Conservation (phyloP, 37 sponge, comb jelly and placozoan genomes). For the Axinella damicornis region DNA sequence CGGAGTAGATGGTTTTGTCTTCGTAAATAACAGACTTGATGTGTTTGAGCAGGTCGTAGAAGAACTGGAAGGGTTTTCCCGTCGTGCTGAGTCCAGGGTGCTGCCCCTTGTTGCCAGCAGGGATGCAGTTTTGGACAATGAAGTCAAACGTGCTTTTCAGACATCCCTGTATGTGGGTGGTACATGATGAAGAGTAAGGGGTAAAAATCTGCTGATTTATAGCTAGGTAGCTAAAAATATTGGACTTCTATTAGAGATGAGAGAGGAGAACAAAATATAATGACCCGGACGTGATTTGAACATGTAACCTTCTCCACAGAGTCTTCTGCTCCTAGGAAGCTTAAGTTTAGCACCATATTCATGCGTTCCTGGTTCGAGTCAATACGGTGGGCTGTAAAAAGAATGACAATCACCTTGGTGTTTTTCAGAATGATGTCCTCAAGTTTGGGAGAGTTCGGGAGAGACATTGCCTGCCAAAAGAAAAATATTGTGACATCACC, state of each 20-base stretch:
- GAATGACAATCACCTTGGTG: constrained; percentile 80
- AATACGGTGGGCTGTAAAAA: too few relatives aligned
- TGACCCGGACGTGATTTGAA: constrained; percentile 89
- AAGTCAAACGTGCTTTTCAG: constrained; percentile 77
- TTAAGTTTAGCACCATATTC: too few relatives aligned
- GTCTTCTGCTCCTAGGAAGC: too few relatives aligned
- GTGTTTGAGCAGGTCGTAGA: constrained; percentile 48
- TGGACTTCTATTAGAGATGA: too few relatives aligned
- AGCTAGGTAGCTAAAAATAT: too few relatives aligned
- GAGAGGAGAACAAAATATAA: constrained; percentile 29
- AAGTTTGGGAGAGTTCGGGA: constrained; percentile 22
- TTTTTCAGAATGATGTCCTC: constrained; percentile 47
- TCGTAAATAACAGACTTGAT: constrained; percentile 61
- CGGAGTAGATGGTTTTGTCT: constrained; percentile 63
- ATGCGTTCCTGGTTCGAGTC: too few relatives aligned
- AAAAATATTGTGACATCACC: too few relatives aligned
- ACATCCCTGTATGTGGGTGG: constrained; percentile 51
- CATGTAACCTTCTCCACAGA: constrained; percentile 89
- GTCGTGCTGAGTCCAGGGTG: constrained; percentile 54
- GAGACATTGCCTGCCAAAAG: constrained; percentile 37
- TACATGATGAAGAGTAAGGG: background rate
- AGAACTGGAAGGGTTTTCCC: constrained; percentile 73
- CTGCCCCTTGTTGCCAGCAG: constrained; percentile 10
- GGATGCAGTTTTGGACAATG: constrained; percentile 62
- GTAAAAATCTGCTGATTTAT: too few relatives aligned